Conservation (phyloP, 2,113 vertebrate species). For the Ardeotis arabs region DNA sequence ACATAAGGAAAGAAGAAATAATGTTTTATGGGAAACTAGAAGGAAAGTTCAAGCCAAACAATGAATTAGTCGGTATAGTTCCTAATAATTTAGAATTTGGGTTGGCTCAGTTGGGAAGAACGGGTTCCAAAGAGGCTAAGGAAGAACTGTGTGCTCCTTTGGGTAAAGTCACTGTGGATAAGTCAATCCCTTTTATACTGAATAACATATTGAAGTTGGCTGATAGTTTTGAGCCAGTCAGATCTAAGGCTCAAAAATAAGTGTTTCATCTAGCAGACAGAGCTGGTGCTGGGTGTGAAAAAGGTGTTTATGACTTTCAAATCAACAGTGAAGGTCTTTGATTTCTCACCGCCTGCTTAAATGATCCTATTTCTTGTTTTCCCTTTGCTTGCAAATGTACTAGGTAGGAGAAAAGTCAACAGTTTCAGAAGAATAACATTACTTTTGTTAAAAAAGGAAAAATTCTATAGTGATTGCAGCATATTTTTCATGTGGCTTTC, state of each 20-base stretch:
- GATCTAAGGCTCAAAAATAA: slow-evolving; percentile 53
- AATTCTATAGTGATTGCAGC: background rate
- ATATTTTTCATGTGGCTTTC: slow-evolving; percentile 1
- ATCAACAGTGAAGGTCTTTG: slow-evolving; percentile 23
- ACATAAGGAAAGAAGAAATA: background rate
- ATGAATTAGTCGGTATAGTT: background rate
- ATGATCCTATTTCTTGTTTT: slow-evolving; percentile 1
- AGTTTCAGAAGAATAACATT: background rate
- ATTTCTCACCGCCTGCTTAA: slow-evolving; percentile 42
- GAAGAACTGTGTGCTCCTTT: slow-evolving; percentile 35
- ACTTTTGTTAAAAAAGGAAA: background rate
- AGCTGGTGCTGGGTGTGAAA: slow-evolving; percentile 34
- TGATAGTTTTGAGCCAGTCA: slow-evolving; percentile 7
- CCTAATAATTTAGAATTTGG: background rate
- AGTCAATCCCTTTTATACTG: slow-evolving; percentile 18
- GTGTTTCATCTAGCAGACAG: slow-evolving; percentile 32
- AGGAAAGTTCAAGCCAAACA: background rate
- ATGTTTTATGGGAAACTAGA: background rate
- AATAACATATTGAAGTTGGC: slow-evolving; percentile 55
- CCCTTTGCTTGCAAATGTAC: background rate
- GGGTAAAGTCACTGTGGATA: slow-evolving; percentile 45
- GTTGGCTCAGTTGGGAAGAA: background rate
- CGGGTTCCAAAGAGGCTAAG: slow-evolving; percentile 59
- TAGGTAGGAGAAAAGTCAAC: background rate
- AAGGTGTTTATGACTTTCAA: slow-evolving; percentile 48